These are phyloP conservation scores for Heliconius cydno DNA, from an alignment of 2,888 invertebrate species.

Conservation along the genomic window DNA sequence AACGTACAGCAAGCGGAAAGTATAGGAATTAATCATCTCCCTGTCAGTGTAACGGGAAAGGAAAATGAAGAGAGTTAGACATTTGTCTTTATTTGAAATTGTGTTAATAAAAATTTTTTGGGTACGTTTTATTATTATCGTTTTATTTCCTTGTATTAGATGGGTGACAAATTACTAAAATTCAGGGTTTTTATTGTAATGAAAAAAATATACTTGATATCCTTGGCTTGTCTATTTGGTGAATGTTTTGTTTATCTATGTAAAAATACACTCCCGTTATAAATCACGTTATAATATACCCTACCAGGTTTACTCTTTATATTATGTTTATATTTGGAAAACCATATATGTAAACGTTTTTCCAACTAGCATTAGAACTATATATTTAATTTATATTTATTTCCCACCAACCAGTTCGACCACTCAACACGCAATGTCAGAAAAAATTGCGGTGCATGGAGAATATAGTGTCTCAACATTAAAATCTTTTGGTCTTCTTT, in stretches of 20 bases:
- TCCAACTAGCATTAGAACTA: too few species aligned
- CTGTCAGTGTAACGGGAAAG: neutral
- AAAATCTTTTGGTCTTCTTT: neutral
- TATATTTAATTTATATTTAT: neutral
- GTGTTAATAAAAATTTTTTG: neutral
- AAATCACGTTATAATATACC: too few species aligned
- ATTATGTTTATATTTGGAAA: too few species aligned
- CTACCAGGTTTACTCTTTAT: too few species aligned
- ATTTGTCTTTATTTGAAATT: neutral
- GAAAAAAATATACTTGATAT: too few species aligned
- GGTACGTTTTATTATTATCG: neutral
- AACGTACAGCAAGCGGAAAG: slow-evolving; percentile 53
- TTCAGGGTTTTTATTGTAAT: neutral
- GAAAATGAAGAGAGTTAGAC: neutral
- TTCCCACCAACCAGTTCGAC: neutral
- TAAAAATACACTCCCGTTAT: too few species aligned
- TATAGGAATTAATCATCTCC: slow-evolving; percentile 39
- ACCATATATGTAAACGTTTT: too few species aligned
- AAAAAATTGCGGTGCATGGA: neutral
- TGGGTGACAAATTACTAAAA: too few species aligned
- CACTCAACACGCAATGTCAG: neutral
- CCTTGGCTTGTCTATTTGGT: too few species aligned
- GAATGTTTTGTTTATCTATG: too few species aligned
- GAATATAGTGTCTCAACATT: neutral
- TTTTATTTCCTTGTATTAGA: neutral